phyloP scores from a whole-genome alignment of 2,797 vertebrate species.

The Pagetopsis macropterus region DNA sequence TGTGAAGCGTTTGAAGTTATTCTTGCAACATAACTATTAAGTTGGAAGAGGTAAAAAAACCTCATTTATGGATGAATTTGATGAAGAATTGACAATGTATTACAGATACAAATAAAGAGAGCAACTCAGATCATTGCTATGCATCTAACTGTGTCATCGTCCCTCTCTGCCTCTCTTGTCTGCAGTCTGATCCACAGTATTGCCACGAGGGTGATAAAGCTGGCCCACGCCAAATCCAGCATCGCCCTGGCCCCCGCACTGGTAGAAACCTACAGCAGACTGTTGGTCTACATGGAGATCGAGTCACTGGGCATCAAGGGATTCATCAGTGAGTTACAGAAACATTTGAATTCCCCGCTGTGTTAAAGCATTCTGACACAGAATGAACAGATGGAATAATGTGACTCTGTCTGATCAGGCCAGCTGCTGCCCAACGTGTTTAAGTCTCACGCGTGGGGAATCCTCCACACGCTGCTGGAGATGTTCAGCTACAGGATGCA shows the following conservation, averaged over 20 bases:
- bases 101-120: not conserved
- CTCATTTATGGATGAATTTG: no score
- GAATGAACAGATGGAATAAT: not conserved
- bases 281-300: conserved; percentile 99
- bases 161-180: not conserved
- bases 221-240: conserved; percentile 96
- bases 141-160: not conserved
- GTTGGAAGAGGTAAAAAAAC: no score
- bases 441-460: conserved; percentile 97
- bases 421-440: conserved; percentile 97
- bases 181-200: conserved; percentile 97
- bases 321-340: conserved; percentile 94
- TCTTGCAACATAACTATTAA: no score
- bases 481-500: conserved; percentile 99
- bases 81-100: not conserved
- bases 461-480: conserved; percentile 96
- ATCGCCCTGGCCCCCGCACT: conserved; percentile 95
- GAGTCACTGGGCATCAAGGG: conserved; percentile 99
- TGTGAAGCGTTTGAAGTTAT: no score
- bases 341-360: not conserved
- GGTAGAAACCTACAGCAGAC: conserved; percentile 97
- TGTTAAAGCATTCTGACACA: not conserved
- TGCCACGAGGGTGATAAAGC: conserved; percentile 96
- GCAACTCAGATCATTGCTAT: not conserved
- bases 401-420: conserved; percentile 77